These are phyloP conservation scores for Pelvicachromis taeniatus DNA, from an alignment of 2,113 vertebrate genomes.

Conservation along the genomic window DNA sequence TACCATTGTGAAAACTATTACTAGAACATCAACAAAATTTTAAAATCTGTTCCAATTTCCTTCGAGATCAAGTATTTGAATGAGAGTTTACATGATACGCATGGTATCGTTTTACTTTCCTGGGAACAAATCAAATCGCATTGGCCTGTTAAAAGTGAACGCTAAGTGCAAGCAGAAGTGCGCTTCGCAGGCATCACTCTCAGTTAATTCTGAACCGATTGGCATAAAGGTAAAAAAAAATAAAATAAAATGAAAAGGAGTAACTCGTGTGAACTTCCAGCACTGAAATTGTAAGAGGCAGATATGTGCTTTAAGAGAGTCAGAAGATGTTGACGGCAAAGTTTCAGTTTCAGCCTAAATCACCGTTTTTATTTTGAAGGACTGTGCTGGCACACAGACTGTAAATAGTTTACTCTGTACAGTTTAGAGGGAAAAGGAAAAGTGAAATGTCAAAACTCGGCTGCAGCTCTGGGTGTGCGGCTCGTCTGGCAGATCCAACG, in stretches of 20 bases:
- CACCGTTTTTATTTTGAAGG: slow-evolving; percentile 43
- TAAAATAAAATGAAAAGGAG: background rate
- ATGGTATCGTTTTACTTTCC: background rate
- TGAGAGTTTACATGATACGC: background rate
- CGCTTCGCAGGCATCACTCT: background rate
- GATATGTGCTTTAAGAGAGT: background rate
- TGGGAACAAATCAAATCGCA: background rate
- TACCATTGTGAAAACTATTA: background rate
- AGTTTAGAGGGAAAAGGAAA: background rate
- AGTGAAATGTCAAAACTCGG: background rate
- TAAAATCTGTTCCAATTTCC: background rate
- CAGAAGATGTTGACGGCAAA: slow-evolving; percentile 5
- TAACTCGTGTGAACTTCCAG: background rate
- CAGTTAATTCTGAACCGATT: background rate
- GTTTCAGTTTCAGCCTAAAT: slow-evolving; percentile 28
- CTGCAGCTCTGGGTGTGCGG: background rate
- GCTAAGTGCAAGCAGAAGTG: background rate
- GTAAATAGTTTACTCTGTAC: slow-evolving; percentile 45
- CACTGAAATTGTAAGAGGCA: background rate
- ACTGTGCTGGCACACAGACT: slow-evolving; percentile 14
- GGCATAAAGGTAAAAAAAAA: background rate
- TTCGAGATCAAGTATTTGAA: background rate
- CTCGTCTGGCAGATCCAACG: slow-evolving; percentile 23
- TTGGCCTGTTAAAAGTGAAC: background rate
- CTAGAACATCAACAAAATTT: background rate